Conservation (phyloP, 1,140 invertebrate genomes). For the Megalopta genalis region DNA sequence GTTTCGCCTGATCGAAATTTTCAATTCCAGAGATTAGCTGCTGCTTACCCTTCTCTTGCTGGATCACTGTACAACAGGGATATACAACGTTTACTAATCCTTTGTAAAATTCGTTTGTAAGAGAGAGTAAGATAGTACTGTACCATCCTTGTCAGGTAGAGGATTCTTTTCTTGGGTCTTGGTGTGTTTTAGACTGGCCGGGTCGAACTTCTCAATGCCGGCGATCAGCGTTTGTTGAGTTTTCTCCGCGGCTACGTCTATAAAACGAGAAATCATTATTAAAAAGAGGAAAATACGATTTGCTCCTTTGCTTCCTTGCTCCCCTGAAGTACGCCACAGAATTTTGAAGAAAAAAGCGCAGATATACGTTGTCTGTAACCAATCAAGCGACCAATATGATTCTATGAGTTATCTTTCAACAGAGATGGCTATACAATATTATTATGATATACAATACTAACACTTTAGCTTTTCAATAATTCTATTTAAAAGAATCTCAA, state of each 20-base stretch:
- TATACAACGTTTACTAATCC: neutral
- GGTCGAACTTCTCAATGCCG: constrained; percentile 91
- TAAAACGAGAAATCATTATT: constrained; percentile 35
- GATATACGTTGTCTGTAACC: neutral
- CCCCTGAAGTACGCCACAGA: neutral
- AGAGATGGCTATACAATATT: constrained; percentile 4
- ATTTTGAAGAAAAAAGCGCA: neutral
- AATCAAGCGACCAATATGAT: neutral
- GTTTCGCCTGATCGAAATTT: constrained; percentile 90
- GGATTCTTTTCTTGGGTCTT: constrained; percentile 96
- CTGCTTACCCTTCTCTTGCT: constrained; percentile 92
- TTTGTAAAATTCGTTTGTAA: neutral
- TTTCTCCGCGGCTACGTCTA: constrained; percentile 93
- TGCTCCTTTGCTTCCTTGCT: neutral
- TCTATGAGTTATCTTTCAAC: neutral
- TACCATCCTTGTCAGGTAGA: constrained; percentile 96
- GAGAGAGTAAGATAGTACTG: constrained; percentile 35
- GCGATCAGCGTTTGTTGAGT: constrained; percentile 91
- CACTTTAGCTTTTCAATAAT: neutral
- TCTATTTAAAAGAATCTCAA: no score
- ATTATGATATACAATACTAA: neutral
- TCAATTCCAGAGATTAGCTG: constrained; percentile 93
- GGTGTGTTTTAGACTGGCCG: constrained; percentile 92
- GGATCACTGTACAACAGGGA: constrained; percentile 83
- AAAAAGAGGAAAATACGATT: neutral